Conservation (phyloP, 2,797 vertebrate genomes). For the Anguilla megastoma region DNA sequence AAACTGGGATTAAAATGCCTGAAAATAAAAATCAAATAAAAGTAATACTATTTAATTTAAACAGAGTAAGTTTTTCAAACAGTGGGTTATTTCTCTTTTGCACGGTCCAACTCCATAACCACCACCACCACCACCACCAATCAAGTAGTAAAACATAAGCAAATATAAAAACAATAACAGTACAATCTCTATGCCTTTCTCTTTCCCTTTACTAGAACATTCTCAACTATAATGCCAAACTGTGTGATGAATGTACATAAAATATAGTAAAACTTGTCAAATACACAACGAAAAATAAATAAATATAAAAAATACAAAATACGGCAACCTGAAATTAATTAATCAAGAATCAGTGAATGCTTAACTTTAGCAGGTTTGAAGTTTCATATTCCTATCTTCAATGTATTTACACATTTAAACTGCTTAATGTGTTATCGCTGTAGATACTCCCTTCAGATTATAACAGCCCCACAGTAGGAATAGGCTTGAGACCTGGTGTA, state of each 20-base stretch:
- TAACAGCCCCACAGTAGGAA: not conserved
- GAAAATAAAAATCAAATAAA: not conserved
- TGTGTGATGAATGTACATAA: not conserved
- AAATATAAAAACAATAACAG: not conserved
- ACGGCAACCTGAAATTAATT: not conserved
- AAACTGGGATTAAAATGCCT: not conserved
- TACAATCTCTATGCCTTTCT: not conserved
- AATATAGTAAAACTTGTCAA: not conserved
- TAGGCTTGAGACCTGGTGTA: constrained; percentile 85
- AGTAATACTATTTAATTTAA: not conserved
- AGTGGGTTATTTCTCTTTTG: not conserved
- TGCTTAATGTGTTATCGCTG: not conserved
- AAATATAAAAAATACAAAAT: not conserved
- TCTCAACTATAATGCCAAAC: not conserved
- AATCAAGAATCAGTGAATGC: not conserved
- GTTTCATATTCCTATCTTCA: not conserved
- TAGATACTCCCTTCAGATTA: not conserved
- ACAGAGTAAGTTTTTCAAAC: not conserved
- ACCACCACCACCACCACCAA: not conserved
- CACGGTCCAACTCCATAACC: not conserved
- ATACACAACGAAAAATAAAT: not conserved
- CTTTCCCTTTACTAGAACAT: not conserved
- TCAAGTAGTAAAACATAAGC: not conserved
- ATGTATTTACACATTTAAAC: not conserved
- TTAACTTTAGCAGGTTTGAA: not conserved